Evolutionary conservation across 2,888 invertebrate genomes (phyloP).

Genomic region (Aphidius colemani): DNA sequence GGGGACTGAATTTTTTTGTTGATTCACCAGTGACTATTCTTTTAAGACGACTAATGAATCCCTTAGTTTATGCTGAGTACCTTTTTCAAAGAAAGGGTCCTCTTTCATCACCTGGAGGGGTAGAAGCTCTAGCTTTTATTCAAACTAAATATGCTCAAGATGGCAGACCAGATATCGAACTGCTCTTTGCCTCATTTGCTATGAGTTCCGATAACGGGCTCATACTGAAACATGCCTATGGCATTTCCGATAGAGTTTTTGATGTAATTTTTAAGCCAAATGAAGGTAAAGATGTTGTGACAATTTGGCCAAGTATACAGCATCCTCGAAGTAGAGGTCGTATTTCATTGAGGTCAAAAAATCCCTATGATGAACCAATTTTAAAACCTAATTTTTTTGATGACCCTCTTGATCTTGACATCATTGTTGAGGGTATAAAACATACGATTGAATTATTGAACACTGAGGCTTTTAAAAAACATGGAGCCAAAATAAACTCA

Average conservation of each 20-base stretch:
- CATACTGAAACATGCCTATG: constrained; percentile 50
- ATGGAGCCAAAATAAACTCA: constrained; percentile 35
- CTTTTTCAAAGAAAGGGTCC: constrained; percentile 51
- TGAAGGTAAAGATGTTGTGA: constrained; percentile 59
- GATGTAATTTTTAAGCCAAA: constrained; percentile 59
- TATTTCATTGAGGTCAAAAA: constrained; percentile 59
- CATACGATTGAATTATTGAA: constrained; percentile 40
- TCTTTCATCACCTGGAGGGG: constrained; percentile 58
- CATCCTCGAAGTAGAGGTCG: constrained; percentile 66
- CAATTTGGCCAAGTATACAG: constrained; percentile 72
- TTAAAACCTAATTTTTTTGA: constrained; percentile 65
- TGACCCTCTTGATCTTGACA: constrained; percentile 57
- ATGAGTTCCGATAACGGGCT: constrained; percentile 62
- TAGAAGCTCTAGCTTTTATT: constrained; percentile 59
- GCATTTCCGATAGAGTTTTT: constrained; percentile 56
- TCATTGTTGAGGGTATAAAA: constrained; percentile 48
- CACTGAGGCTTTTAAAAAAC: constrained; percentile 41
- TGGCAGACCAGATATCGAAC: constrained; percentile 55
- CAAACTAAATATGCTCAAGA: constrained; percentile 59
- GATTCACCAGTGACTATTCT: constrained; percentile 66
- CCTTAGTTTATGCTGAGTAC: constrained; percentile 48
- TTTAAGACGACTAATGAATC: constrained; percentile 41
- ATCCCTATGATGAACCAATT: constrained; percentile 62
- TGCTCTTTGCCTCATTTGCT: constrained; percentile 62
- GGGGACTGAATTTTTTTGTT: constrained; percentile 71